Base-by-base conservation (phyloP, 1,140 invertebrate genomes). In the Frieseomelitta varia region DNA sequence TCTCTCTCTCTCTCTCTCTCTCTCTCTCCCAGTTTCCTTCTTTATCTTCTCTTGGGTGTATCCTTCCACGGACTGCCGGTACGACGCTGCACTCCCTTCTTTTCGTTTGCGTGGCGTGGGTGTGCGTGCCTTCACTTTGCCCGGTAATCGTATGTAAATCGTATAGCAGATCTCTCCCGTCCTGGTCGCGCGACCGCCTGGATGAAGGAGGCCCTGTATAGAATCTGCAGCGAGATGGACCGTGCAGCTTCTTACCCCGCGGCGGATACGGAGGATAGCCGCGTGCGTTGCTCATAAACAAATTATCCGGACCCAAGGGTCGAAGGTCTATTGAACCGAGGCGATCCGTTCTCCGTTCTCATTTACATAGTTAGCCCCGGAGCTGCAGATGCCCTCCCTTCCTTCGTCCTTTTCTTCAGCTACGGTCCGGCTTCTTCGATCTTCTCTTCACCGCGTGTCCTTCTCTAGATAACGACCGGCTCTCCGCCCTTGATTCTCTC, bases 301-400 rank as follows among this genome's bases (percentile, higher is more conserved):
- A 95, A 95, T 95, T 95, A 95, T 94, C 93, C 92, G 92, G 92
- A 95, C 91, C 92, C 93, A 94, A 93, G 92, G 94, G 94, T 95
- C 93, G 94, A 94, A 94, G 93, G 94, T 94, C 94, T 94, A 95
- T 95, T 94, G 94, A 94, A 95, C 94, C 93, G 94, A 94, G 91
- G 90, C 92, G 91, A 93, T 93, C 92, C 92, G 89, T 92, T 93
- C 91, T 91, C 88, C 87, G 88, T 90, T 92, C 93, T 94, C 93
- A 94, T 94, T 94, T 94, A 93, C 93, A 94, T 94, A 94, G 92
- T 93, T 91, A 91, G 91, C 90, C 92, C 91, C 75, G 89, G 87
- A 93, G 93, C 92, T 94, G 90, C 92, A 87, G 86, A 86, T 87
- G 86, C 83, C 86, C 84, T 87, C 82, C 79, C 69, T 24, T 77